These are phyloP conservation scores for Carassius gibelio DNA, from an alignment of 2,113 vertebrate species.

Conservation along the genomic window DNA sequence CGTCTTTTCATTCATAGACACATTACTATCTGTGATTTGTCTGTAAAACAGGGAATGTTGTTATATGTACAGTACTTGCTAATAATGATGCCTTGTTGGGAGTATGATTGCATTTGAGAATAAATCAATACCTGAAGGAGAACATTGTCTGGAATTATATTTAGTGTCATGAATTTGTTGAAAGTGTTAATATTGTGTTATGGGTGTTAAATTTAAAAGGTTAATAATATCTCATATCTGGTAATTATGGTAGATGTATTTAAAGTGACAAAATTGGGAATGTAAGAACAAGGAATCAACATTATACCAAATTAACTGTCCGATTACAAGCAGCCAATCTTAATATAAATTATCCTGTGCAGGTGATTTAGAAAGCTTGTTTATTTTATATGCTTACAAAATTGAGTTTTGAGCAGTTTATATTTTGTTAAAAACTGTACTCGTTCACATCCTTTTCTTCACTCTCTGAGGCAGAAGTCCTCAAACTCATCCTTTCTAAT, in stretches of 20 bases:
- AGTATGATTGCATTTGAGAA: conserved; percentile 12
- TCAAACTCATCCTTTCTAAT: no score
- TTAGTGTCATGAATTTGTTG: background rate
- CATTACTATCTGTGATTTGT: conserved; percentile 10
- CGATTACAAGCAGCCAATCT: background rate
- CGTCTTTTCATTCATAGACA: background rate
- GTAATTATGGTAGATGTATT: background rate
- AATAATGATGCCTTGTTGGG: conserved; percentile 12
- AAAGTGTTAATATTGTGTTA: background rate
- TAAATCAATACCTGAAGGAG: conserved; percentile 15
- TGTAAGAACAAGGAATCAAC: background rate
- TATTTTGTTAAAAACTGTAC: background rate
- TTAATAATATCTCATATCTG: background rate
- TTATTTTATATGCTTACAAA: background rate
- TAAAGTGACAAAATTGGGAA: background rate
- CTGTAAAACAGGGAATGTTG: conserved; percentile 27
- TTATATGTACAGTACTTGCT: conserved; percentile 33
- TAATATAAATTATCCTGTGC: background rate
- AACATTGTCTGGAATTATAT: background rate
- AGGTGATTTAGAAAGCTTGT: background rate
- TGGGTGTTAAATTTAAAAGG: background rate
- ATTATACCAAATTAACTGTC: background rate
- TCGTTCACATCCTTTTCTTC: no score
- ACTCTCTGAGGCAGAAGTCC: no score
- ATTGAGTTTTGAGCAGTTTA: background rate